Evolutionary conservation across 1,140 invertebrate species (phyloP).

Genomic region (Trichomalopsis sarcophagae): DNA sequence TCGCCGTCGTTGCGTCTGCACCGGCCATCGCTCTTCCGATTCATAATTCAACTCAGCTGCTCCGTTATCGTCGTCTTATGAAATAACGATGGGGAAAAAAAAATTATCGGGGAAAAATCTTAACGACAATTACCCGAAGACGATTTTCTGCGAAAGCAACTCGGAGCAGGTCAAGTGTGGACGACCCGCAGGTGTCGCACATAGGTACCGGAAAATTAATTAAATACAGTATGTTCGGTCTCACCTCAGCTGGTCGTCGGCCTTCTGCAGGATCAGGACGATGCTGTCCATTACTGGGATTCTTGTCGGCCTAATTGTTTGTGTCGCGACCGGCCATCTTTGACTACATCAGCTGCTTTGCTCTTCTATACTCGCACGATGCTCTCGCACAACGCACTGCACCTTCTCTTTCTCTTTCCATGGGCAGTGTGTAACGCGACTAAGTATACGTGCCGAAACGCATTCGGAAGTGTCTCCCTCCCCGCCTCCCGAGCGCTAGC

Average conservation of each 20-base stretch:
- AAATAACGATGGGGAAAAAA: too few species aligned
- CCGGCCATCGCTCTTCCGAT: background rate
- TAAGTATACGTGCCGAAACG: conserved; percentile 10
- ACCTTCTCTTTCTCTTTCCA: background rate
- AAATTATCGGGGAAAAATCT: too few species aligned
- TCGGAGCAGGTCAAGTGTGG: too few species aligned
- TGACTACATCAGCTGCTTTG: conserved; percentile 67
- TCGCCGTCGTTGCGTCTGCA: background rate
- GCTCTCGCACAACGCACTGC: background rate
- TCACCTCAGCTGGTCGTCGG: background rate
- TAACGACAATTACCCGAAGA: background rate
- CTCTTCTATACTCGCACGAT: background rate
- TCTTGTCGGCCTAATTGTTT: conserved; percentile 64
- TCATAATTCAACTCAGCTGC: too few species aligned
- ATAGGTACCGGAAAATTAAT: background rate
- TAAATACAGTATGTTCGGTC: background rate
- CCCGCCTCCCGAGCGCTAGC: background rate
- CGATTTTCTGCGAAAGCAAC: background rate
- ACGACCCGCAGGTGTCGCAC: too few species aligned
- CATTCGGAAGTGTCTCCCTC: conserved; percentile 37
- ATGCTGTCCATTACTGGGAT: background rate
- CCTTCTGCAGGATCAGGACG: background rate
- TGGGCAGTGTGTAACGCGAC: too few species aligned
- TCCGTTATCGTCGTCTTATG: too few species aligned
- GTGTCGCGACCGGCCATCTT: conserved; percentile 70